Evolutionary conservation across 2,113 vertebrate species (phyloP), one percentile per base, ranked within the genome.

Genomic region (Nibea coibor): DNA sequence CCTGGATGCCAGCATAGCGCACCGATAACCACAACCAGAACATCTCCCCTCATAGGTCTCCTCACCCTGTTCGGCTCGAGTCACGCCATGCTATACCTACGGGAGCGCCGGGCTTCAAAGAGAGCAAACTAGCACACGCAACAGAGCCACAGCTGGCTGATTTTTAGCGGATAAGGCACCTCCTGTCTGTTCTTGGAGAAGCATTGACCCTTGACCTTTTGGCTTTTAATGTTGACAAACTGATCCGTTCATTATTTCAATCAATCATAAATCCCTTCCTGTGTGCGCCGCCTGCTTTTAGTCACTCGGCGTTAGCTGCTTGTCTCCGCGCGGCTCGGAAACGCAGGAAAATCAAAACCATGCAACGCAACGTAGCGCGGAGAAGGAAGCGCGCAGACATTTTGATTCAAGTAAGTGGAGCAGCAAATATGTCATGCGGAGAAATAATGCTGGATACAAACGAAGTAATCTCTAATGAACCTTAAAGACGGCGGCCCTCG

Each of bases 11-110:
- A 91, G 89, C 75, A 84, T 80, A 80, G 67, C 61, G 1, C 78
- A 53, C 77, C 39, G 76, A 92, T 94, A 94, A 95, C 91, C 88
- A 90, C 89, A 93, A 94, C 81, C 91, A 94, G 93, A 94, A 84
- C 84, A 77, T 86, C 88, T 86, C 80, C 83, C 66, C 74, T 84
- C 85, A 59, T 69, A 50, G 82, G 65, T 63, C 69, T 85, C 65
- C 82, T 84, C 75, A 62, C 78, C 84, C 72, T 62, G 51, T 65
- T 88, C 24, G 56, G 57, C 66, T 89, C 51, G 5, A 86, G 87
- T 92, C 91, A 86, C 81, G 88, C 82, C 85, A 89, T 84, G 84
- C 79, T 24, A 22, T 57, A 85, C 74, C 85, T 90, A 91, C 56
- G 83, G 81, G 88, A 82, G 80, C 70, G 66, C 28, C 17, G 14